phyloP scores from a whole-genome alignment of 2,797 vertebrate genomes.

The Cottoperca gobio region DNA sequence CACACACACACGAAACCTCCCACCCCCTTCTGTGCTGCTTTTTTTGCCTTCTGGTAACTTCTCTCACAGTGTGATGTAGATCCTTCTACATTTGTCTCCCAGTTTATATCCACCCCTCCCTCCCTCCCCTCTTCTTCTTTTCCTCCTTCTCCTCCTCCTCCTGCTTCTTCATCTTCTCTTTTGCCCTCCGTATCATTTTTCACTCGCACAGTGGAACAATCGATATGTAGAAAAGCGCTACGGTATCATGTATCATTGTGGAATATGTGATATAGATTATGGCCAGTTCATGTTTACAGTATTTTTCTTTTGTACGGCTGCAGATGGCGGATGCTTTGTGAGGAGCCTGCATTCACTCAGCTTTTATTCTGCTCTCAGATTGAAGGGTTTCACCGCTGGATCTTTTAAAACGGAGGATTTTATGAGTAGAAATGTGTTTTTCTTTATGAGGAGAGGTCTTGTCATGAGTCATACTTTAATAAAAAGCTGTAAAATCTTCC shows the following conservation, averaged over 20 bases:
- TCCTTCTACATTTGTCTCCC: slow-evolving; percentile 82
- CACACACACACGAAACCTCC: slow-evolving; percentile 41
- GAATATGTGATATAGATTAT: slow-evolving; percentile 80
- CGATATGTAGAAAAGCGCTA: slow-evolving; percentile 79
- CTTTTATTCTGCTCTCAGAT: slow-evolving; percentile 20
- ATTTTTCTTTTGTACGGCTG: slow-evolving; percentile 70
- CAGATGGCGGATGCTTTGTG: slow-evolving; percentile 16
- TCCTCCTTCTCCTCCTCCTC: slow-evolving; percentile 49
- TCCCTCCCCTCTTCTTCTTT: slow-evolving; percentile 12
- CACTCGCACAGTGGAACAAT: slow-evolving; percentile 72
- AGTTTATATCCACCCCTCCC: slow-evolving; percentile 61
- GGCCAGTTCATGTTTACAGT: slow-evolving; percentile 78
- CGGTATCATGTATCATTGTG: slow-evolving; percentile 76
- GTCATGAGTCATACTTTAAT: slow-evolving; percentile 42
- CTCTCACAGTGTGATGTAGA: slow-evolving; percentile 76
- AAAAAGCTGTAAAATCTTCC: slow-evolving; percentile 40
- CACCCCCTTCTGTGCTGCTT: slow-evolving; percentile 59
- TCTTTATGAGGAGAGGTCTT: neutral
- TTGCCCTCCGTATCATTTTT: slow-evolving; percentile 80
- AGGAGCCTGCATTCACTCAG: slow-evolving; percentile 14
- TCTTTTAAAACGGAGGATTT: slow-evolving; percentile 21
- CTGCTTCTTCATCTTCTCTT: slow-evolving; percentile 63
- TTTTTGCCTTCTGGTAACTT: slow-evolving; percentile 85
- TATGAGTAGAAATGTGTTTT: neutral
- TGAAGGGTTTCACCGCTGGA: slow-evolving; percentile 10